Base-by-base conservation (phyloP, 2,797 vertebrate species). In the Odontamblyopus lacepedii region DNA sequence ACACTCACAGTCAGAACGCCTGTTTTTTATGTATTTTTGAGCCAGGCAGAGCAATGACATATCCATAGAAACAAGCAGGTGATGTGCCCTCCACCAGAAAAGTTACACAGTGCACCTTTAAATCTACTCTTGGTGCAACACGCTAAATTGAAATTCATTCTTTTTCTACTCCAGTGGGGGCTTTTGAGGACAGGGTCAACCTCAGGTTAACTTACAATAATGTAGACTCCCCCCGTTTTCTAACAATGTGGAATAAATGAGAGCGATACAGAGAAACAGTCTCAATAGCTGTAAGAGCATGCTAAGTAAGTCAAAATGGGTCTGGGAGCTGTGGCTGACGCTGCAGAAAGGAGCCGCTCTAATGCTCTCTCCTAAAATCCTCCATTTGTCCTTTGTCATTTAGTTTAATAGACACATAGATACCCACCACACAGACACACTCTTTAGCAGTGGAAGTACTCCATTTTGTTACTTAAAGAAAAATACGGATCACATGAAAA, bases 271-370 rank as follows among this genome's bases (percentile, higher is more conserved):
- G 48, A 55, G 65, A 55, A 30, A n/a, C 29, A 0, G 29, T 56
- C 30, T 16, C 18, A 53, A 29, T 38, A 66, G 30, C 18, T 0
- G 51, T 12, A 51, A 26, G 19, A 29, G 26, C 2, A 12, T 7
- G 15, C 12, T 16, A 35, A 53, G 60, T 29, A 56, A 64, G 59
- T 41, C 26, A 3, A 62, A 29, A 38, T 56, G 63, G 16, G 23
- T 48, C 53, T 18, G 32, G 48, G 69, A 51, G 62, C 78, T 60
- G 70, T 13, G 56, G 69, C 72, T 75, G 72, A 82, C 67, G 16
- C 51, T 53, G 66, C 80, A 75, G 63, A 69, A 61, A 15, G 18
- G 38, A 35, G 3, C 1, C 0, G 27, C 29, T 57, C 32, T 38
- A 51, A 53, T 50, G 60, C 9, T 70, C 64, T 5, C 70, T 66